Evolutionary conservation across 1,140 invertebrate genomes (phyloP), one percentile per base, ranked within the genome.

Genomic region (Elymnias hypermnestra): DNA sequence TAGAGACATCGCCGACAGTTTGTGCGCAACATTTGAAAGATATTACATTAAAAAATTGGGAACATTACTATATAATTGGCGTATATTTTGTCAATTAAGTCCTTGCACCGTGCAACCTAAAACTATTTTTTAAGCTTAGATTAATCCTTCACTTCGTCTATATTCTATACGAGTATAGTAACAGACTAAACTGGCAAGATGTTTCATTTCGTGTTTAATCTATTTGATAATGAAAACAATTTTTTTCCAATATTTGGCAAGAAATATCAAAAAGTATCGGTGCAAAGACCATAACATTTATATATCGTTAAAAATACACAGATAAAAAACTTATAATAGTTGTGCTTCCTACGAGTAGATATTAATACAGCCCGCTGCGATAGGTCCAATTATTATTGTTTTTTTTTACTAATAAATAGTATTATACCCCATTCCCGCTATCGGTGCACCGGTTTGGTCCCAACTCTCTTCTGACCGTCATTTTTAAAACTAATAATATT

Each of bases 361-460:
- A 72, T 72, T 72, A 73, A 83, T 72, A 79, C 74, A 62, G 63
- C 69, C 61, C 56, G 41, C 42, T 51, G 33, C 48, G 41, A 22
- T 14, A 33, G 41, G 35, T 50, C 26, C 39, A 36, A 46, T 53
- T 46, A 53, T 62, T 61, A 63, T 60, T 61, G 61, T 65, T 68
- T 40, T 38, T 25, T 29, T 55, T 36, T 37, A 45, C 4, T 26
- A 66, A 63, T 72, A 65, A 71, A 70, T 74, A 72, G 52, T 63
- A 66, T 48, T 46, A 37, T 70, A 67, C 69, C 76, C 75, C 67
- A 56, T 63, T 66, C 59, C 62, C 52, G 48, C 51, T 42, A 55
- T 72, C 70, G 61, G 71, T 79, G 81, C 75, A 81, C 81, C 74
- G 78, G 81, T 81, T 84, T 84, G 81, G 81, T 79, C 81, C 81